phyloP scores from a whole-genome alignment of 2,888 invertebrate species.

The Melanostoma mellinum region DNA sequence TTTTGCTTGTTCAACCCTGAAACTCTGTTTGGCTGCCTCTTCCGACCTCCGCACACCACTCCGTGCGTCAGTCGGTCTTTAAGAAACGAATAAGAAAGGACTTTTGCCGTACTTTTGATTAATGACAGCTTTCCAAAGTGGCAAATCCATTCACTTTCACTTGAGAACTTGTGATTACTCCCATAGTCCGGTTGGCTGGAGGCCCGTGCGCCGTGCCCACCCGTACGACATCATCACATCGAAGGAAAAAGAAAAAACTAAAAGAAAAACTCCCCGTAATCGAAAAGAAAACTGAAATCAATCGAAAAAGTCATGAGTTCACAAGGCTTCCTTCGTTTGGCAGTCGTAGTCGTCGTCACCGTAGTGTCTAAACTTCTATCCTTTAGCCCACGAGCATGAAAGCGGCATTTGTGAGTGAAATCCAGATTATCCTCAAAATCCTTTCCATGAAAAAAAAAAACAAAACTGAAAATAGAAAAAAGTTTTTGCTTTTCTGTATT shows the following conservation, averaged over 20 bases:
- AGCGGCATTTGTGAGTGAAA: conserved; percentile 31
- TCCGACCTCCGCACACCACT: neutral
- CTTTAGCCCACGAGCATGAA: neutral
- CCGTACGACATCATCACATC: too few species aligned
- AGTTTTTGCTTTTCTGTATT: conserved; percentile 45
- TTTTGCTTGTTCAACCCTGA: neutral
- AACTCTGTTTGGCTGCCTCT: neutral
- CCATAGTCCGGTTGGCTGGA: conserved; percentile 10
- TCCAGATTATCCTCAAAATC: conserved; percentile 61
- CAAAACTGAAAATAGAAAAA: conserved; percentile 22
- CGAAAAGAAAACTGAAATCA: conserved; percentile 64
- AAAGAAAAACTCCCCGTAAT: conserved; percentile 46
- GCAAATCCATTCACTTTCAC: conserved; percentile 68
- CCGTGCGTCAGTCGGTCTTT: conserved; percentile 8
- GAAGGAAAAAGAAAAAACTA: neutral
- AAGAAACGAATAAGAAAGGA: conserved; percentile 25
- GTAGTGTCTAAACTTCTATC: conserved; percentile 3
- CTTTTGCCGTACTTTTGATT: conserved; percentile 63
- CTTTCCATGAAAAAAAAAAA: neutral
- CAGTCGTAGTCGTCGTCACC: conserved; percentile 13
- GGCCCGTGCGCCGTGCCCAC: neutral
- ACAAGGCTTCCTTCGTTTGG: neutral
- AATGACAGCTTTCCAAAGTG: conserved; percentile 68
- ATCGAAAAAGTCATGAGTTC: conserved; percentile 55
- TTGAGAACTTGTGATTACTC: conserved; percentile 43